Evolutionary conservation across 2,113 vertebrate genomes (phyloP), one percentile per base, ranked within the genome.

Genomic region (Glaucidium brasilianum): DNA sequence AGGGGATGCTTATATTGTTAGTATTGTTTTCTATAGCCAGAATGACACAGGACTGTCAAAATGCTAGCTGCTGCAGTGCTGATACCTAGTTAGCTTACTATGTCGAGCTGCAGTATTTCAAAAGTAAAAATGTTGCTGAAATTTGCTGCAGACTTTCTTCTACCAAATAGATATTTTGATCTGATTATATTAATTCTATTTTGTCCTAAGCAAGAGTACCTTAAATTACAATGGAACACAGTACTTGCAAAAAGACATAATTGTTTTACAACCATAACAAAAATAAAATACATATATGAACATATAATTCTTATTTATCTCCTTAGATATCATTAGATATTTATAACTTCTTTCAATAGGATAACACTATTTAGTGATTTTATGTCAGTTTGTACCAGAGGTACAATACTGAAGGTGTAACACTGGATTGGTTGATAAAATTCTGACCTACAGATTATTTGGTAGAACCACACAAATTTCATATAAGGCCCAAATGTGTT

Each of bases 21-120:
- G 34, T 30, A 79, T 63, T 75, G 58, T 35, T 83, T 91, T 80
- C 68, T 91, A 76, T 49, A 94, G 93, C 63, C 68, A 88, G 86
- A 93, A 89, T 92, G 77, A 96, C 90, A 95, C 45, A 95, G 95
- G 95, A 92, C 92, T 88, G 91, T 98, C 88, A 90, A 92, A 92
- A 93, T 90, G 72, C 47, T 92, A 79, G 77, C 79, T 89, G 39
- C 62, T 91, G 85, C 60, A 81, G 55, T 5, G 2, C 32, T 90
- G 93, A 94, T 78, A 55, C 47, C 85, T 89, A 88, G 63, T 89
- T 94, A 88, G 35, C 22, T 92, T 91, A 55, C 73, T 35, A 30
- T 34, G 26, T 82, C 47, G 89, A 73, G 76, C 37, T 83, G 21
- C n/a, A 85, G 60, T 94, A 87, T 74, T 90, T 93, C 86, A 86